phyloP scores from a whole-genome alignment of 2,113 vertebrate genomes.

The Danionella cerebrum region DNA sequence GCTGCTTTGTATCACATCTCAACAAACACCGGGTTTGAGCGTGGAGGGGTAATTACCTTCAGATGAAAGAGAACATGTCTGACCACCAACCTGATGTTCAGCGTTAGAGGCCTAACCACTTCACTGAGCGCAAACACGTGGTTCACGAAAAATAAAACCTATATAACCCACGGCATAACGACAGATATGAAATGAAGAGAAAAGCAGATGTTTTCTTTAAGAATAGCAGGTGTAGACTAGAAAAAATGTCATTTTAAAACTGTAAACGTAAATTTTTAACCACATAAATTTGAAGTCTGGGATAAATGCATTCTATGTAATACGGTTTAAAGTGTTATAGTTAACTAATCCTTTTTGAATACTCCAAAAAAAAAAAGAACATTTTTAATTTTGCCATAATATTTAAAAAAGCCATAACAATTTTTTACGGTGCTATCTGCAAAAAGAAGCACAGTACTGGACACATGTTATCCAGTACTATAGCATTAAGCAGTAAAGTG shows the following conservation, averaged over 20 bases:
- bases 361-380: no score
- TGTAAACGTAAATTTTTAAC: background rate
- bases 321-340: no score
- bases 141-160: background rate
- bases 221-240: background rate
- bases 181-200: background rate
- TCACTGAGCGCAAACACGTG: background rate
- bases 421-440: no score
- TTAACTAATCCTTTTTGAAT: no score
- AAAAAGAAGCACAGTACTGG: no score
- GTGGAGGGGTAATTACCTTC: slow-evolving; percentile 35
- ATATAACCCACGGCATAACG: background rate
- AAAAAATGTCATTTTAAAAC: background rate
- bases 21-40: slow-evolving; percentile 36
- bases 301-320: no score
- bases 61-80: slow-evolving; percentile 36
- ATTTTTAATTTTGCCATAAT: no score
- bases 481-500: no score
- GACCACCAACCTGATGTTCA: slow-evolving; percentile 15
- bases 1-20: slow-evolving; percentile 42
- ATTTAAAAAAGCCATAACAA: no score
- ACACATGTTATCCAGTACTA: no score
- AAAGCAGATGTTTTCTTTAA: background rate
- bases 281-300: no score
- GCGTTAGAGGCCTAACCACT: slow-evolving; percentile 16